Evolutionary conservation across 1,140 invertebrate species (phyloP), one percentile per base, ranked within the genome.

Genomic region (Eufriesea mexicana): DNA sequence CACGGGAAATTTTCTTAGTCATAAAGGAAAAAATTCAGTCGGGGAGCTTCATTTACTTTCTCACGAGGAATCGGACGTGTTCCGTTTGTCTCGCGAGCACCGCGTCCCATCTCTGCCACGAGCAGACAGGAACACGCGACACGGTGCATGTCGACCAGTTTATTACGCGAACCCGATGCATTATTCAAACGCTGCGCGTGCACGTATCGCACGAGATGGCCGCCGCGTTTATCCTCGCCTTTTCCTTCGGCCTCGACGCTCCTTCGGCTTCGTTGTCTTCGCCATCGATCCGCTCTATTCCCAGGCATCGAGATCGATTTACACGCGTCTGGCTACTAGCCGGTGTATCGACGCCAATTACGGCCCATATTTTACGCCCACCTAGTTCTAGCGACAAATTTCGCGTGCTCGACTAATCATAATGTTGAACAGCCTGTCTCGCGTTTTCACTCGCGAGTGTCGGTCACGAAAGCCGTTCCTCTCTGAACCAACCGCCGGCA

Each of bases 121-220:
- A 54, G 14, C 12, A 18, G 61, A 35, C 35, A 35, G 35, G 35
- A 54, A 61, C 35, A 83, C 70, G 57, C 74, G 70, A 70, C 42
- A 54, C 67, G n/a, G 61, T 28, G 83, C 77, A 71, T 42, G 73
- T 79, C 80, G 62, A 71, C 64, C 80, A 68, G 68, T 87, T 79
- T 87, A 87, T 87, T 84, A 87, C 79, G 84, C 84, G 59, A 75
- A 77, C 62, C 51, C 61, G 68, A 86, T 87, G 80, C 75, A 87
- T 87, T 87, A 87, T 87, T 87, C 84, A 87, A 71, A 79, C 54
- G 64, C 57, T 61, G 49, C 61, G 45, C 68, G 61, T 62, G 35
- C 70, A 73, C 73, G 54, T 77, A 77, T 45, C 67, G 66, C 73
- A 74, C 64, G 16, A 16, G 59, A 45, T 54, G 67, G 54, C 67